Evolutionary conservation across 2,888 invertebrate genomes (phyloP), one percentile per base, ranked within the genome.

Genomic region (Lucinisca nassula): DNA sequence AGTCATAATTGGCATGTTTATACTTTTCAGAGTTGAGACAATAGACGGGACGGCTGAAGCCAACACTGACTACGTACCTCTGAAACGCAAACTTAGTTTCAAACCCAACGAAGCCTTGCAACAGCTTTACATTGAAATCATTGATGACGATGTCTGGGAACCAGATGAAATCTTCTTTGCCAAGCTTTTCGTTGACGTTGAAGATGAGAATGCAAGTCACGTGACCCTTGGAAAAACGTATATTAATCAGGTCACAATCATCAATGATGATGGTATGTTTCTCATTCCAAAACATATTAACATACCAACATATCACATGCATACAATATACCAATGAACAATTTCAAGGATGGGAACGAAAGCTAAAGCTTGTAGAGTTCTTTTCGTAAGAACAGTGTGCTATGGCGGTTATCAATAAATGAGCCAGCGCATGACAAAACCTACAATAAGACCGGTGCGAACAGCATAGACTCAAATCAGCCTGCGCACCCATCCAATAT

Each of bases 81-180:
- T 97, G 73, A 97, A 97, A 90, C 96, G 97, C 89, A 95, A 96
- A 32, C 79, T 97, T 2, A 96, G 96, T 0, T 97, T 97, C 94
- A 96, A 96, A 78, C 96, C 96, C 6, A 96, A 96, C 37, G 97
- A 97, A 90, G 95, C 94, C 37, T 96, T 97, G 87, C 97, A 97
- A 92, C 94, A 96, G 89, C 92, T 97, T 17, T 95, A 95, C 37
- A 95, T 97, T 1, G 96, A 97, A 88, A 97, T 97, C 84, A 95
- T 97, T 12, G 97, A 97, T 84, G 97, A 97, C 91, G 97, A 97
- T 84, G 97, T 97, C 86, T 97, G 97, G 97, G 97, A 97, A 94
- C 97, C 97, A 0, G 97, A 97, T 93, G 97, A 97, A 94, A 97
- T 97, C 87, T 97, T 97, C 95, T 97, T 97, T 94, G 96, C 97